Evolutionary conservation across 53 echinoderm and acorn worm genomes (phyloP), one percentile per base, ranked within the genome.

Genomic region (Holothuria leucospilota): DNA sequence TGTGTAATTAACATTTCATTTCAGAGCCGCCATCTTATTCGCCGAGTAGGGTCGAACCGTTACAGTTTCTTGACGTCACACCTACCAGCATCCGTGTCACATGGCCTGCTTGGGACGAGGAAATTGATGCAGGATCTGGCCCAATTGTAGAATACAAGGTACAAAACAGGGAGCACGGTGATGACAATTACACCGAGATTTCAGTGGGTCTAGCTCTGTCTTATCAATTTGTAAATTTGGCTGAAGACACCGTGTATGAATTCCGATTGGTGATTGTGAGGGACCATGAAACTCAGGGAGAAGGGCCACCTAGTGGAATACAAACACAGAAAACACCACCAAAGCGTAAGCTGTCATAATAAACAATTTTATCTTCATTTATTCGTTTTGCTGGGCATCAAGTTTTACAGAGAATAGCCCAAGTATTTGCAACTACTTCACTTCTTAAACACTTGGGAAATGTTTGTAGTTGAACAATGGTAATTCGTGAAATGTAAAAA

Each of bases 61-160:
- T 70, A 20, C 20, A 30, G 20, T 70, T 70, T 2, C 20, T 21
- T 25, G 70, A 70, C 39, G 70, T 70, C 30, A 70, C 70, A 6
- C 20, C 70, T 38, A 28, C 15, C 18, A 70, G 39, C 70, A 70
- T 70, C 14, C 38, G 0, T 20, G 70, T 70, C 0, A 28, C 39
- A 8, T 70, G 70, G 70, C 70, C 70, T 38, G 30, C 70, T 70
- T 70, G 70, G 70, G 5, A 70, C 70, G 30, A 70, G 39, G 23
- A 5, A 14, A 20, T 38, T 14, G 70, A 70, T 40, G 20, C 8
- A 28, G 70, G 70, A 20, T 40, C 30, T 40, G 70, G 70, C 34
- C 70, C 70, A 8, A 21, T 70, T 70, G 70, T 70, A 38, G 70
- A 29, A 40, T 70, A 70, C 39, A 70, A 29, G 27, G 34, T 70